Evolutionary conservation across 2,888 invertebrate genomes (phyloP).

Genomic region (Drosophila nigricruria): DNA sequence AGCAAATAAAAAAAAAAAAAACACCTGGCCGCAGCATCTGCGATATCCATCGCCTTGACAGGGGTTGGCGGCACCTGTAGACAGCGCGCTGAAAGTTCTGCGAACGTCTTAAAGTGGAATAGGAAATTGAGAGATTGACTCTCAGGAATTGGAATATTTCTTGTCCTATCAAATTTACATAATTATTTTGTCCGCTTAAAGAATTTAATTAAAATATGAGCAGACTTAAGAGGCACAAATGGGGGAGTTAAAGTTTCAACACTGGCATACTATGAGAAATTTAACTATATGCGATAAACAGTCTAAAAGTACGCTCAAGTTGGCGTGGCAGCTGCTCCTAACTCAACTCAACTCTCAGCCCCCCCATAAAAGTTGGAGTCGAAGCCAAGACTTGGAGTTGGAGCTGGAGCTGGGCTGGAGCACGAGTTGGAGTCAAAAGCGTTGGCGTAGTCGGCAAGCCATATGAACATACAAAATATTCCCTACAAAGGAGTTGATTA

Average conservation of each 20-base stretch:
- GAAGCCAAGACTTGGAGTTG: conserved; percentile 7
- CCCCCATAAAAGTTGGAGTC: conserved; percentile 12
- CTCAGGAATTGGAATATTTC: conserved; percentile 56
- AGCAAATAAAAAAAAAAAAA: conserved; percentile 35
- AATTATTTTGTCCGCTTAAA: conserved; percentile 58
- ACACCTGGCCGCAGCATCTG: conserved; percentile 50
- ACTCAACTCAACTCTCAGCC: conserved; percentile 7
- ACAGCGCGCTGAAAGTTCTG: conserved; percentile 33
- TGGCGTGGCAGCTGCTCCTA: conserved; percentile 32
- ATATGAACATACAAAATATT: conserved; percentile 81
- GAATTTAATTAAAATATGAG: conserved; percentile 62
- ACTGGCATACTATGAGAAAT: conserved; percentile 26
- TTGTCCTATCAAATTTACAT: conserved; percentile 63
- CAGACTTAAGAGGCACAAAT: conserved; percentile 29
- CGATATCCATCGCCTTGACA: conserved; percentile 31
- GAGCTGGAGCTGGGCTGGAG: conserved; percentile 16
- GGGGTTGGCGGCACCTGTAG: conserved; percentile 43
- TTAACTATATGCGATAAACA: conserved; percentile 42
- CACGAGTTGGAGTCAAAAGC: conserved; percentile 40
- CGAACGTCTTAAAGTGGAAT: conserved; percentile 26
- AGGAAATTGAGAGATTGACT: conserved; percentile 47
- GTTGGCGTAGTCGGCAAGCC: conserved; percentile 59
- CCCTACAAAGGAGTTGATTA: conserved; percentile 84
- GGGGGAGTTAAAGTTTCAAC: conserved; percentile 33
- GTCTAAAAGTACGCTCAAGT: conserved; percentile 46